Base-by-base conservation (phyloP, 2,888 invertebrate genomes). In the Colletes collaris region DNA sequence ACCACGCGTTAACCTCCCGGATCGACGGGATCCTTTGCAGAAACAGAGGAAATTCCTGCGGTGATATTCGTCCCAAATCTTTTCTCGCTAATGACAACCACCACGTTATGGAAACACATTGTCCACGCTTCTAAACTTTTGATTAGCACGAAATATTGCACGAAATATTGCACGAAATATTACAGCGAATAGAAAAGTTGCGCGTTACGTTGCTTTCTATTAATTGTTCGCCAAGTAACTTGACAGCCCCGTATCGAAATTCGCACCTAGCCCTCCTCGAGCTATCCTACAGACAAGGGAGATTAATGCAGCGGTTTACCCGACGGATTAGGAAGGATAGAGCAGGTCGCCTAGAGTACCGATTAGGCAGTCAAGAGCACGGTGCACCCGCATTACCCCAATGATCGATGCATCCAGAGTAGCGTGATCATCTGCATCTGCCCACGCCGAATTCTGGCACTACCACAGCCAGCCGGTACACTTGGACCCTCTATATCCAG, bases 351-450 rank as follows among this genome's bases (percentile, higher is more conserved):
- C 78, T 66, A 83, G 86, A 86, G 87, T 88, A 62, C 88, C 88
- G 91, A 92, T 92, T 91, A 90, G 91, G 84, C 88, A 84, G 85
- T 81, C 88, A 82, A 79, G 83, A 82, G 83, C 82, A 83, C 83
- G 84, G 72, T 81, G 86, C 83, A 82, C 79, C 62, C 81, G 76
- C 86, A 81, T 83, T 84, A 83, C 81, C 85, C 84, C 76, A 81
- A 89, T 92, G 91, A 91, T 91, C 90, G 92, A 91, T 91, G 90
- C 87, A 85, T 75, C 76, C 84, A 67, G 80, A 79, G 82, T 64
- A 81, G 71, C 85, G 74, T 82, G 86, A 91, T 91, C 91, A 92
- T 92, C 91, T 91, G 90, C 92, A 92, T 92, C 90, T 89, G 87
- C 86, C 82, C 83, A 66, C 77, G 75, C 70, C 71, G 64, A 46